Conservation (phyloP, 2,888 invertebrate genomes). For the Tortrix viridana region DNA sequence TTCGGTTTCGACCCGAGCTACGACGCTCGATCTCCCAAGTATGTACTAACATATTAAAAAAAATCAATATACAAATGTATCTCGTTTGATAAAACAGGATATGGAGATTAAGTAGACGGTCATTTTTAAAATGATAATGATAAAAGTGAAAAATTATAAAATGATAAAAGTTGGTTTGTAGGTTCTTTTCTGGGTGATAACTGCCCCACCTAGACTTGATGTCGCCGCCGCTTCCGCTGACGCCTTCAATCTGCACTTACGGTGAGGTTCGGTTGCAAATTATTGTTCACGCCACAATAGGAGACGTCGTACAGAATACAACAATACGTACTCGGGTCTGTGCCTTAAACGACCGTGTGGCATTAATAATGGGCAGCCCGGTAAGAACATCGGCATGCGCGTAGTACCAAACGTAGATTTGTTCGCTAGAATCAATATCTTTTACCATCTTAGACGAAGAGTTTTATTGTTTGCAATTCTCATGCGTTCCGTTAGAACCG, state of each 20-base stretch:
- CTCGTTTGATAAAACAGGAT: no score
- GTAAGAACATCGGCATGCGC: conserved; percentile 39
- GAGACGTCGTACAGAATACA: conserved; percentile 41
- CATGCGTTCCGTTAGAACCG: conserved; percentile 2
- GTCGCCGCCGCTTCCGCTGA: conserved; percentile 20
- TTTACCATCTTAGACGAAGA: conserved; percentile 25
- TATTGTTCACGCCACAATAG: conserved; percentile 44
- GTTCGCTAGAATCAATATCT: conserved; percentile 36
- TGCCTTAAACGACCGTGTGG: conserved; percentile 40
- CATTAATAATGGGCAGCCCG: conserved; percentile 41
- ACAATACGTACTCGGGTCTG: conserved; percentile 40
- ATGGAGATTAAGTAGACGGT: no score
- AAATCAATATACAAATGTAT: no score
- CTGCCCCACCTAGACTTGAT: no score
- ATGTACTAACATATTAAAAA: no score
- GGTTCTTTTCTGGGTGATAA: no score
- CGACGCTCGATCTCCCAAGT: no score
- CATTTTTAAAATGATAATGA: no score
- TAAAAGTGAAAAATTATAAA: no score
- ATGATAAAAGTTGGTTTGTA: no score
- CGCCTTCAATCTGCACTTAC: conserved; percentile 27
- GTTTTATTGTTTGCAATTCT: conserved; percentile 17
- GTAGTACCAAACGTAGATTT: conserved; percentile 32
- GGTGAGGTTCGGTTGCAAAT: conserved; percentile 40
- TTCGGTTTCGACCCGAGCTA: no score